Evolutionary conservation across 2,113 vertebrate genomes (phyloP).

Genomic region (Cercocebus atys): DNA sequence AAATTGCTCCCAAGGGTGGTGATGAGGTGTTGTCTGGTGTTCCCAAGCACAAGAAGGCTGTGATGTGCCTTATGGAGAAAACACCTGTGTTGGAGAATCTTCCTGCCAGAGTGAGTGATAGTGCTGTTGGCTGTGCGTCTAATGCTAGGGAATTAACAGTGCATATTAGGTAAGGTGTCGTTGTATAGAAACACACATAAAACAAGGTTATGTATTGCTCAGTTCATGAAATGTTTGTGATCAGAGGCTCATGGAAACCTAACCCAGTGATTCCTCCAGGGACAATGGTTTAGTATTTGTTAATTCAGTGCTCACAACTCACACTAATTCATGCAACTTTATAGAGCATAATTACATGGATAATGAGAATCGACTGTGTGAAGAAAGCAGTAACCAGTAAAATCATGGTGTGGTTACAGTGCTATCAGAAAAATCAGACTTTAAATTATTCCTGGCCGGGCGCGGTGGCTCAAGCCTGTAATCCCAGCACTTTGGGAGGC

Average conservation of each 20-base stretch:
- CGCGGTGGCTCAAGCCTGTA: too few species aligned
- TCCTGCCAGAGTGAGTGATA: background rate
- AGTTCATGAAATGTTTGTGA: background rate
- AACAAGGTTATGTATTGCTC: background rate
- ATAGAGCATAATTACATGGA: background rate
- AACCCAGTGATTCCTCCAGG: background rate
- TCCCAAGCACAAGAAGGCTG: background rate
- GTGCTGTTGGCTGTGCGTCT: background rate
- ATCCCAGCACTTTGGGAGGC: too few species aligned
- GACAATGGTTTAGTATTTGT: background rate
- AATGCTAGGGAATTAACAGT: background rate
- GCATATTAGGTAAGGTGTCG: background rate
- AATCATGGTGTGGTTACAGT: background rate
- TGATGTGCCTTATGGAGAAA: background rate
- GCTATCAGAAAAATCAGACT: background rate
- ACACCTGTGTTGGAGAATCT: background rate
- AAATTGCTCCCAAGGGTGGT: background rate
- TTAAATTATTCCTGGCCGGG: background rate
- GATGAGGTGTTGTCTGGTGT: background rate
- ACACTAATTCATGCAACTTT: background rate
- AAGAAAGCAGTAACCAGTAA: background rate
- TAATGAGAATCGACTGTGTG: background rate
- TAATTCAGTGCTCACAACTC: background rate
- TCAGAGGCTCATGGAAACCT: background rate
- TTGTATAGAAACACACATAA: background rate